Base-by-base conservation (phyloP, 1,140 invertebrate genomes). In the Megalonaias nervosa region DNA sequence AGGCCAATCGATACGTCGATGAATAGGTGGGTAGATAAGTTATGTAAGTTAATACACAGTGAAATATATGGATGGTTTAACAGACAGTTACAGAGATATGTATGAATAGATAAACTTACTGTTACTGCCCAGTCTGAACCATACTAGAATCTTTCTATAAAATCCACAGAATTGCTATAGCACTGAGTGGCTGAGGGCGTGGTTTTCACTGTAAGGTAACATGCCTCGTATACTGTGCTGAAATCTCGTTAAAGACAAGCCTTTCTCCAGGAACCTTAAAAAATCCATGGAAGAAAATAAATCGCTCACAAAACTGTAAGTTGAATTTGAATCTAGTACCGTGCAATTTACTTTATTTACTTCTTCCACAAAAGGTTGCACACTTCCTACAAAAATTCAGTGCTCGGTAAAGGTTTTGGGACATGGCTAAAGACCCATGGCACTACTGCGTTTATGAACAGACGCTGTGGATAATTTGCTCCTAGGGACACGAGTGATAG, bases 41-140 rank as follows among this genome's bases (percentile, higher is more conserved):
- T 48, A 48, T 48, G 11, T 48, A 48, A 48, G 38, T 48, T 9
- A 48, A 11, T 11, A 48, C 6, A 48, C 38, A 48, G 38, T 48
- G 38, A 48, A 9, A 48, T 48, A 48, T 6, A 38, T 38, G 4
- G 38, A 38, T 38, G 38, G 9, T 38, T 38, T 38, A 9, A 38
- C 38, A 38, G 38, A 38, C 38, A 38, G 38, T 6, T 38, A 38
- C 38, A 38, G 38, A 38, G 38, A 38, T 38, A 38, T 38, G 4
- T 38, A 38, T 38, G 9, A 38, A 38, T 6, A 38, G 38, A 38
- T 3, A 55, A 21, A 78, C 76, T 67, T 73, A 78, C 71, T 78
- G 66, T 67, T 14, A 78, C 26, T 12, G 76, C 76, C 76, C 76
- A 78, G 55, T 67, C 66, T n/a, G 73, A 70, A 13, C 76, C 76